Evolutionary conservation across 92 coral and sea anemone genomes (phyloP).

Genomic region (Micromussa lordhowensis): DNA sequence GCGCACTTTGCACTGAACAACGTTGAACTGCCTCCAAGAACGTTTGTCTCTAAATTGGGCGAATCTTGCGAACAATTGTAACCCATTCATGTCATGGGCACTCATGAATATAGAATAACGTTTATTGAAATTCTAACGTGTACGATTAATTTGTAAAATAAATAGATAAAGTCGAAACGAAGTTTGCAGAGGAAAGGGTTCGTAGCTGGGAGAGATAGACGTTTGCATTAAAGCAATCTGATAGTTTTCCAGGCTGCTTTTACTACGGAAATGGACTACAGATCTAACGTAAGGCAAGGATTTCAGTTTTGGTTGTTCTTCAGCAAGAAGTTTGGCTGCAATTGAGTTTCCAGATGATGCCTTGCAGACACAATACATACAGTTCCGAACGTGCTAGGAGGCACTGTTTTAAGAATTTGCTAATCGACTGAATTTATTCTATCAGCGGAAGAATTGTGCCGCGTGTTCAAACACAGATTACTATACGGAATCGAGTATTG

Average conservation of each 20-base stretch:
- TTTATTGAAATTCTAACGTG: conserved; percentile 16
- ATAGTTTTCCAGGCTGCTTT: not conserved
- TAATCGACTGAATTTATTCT: conserved; percentile 13
- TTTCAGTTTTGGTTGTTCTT: not conserved
- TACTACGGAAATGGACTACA: not conserved
- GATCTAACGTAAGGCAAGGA: not conserved
- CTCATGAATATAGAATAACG: conserved; percentile 20
- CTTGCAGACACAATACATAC: not conserved
- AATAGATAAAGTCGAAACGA: conserved; percentile 20
- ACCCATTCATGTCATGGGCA: not conserved
- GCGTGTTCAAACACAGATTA: conserved; percentile 4
- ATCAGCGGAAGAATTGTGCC: not conserved
- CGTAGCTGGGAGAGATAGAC: no score
- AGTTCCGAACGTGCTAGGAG: not conserved
- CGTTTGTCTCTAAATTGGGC: not conserved
- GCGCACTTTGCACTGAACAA: not conserved
- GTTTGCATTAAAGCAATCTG: not conserved
- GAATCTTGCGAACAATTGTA: not conserved
- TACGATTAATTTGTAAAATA: conserved; percentile 21
- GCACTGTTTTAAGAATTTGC: not conserved
- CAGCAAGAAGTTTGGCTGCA: not conserved
- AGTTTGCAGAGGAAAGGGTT: not conserved
- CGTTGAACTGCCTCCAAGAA: not conserved
- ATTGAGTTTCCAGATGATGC: conserved; percentile 13
- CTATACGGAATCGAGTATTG: conserved; percentile 14